Conservation (phyloP, 2,113 vertebrate species). For the Oncorhynchus keta region DNA sequence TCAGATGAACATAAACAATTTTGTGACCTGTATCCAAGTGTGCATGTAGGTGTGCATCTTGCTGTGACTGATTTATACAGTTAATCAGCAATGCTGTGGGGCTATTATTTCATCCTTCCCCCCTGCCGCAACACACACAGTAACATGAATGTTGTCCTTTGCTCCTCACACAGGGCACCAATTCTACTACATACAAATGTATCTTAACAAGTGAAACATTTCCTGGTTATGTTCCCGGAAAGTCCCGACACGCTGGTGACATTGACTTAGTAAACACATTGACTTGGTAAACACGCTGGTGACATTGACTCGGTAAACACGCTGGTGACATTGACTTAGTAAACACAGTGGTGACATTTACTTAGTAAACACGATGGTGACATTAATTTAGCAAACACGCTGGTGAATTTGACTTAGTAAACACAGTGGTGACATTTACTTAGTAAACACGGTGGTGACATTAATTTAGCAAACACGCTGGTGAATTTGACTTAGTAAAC, state of each 20-base stretch:
- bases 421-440: too few relatives aligned
- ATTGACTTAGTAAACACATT: conserved; percentile 23
- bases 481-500: conserved; percentile 15
- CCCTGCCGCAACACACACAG: neutral
- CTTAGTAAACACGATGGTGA: too few relatives aligned
- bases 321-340: too few relatives aligned
- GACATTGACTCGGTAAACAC: too few relatives aligned
- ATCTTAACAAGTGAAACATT: conserved; percentile 50
- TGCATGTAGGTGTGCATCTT: neutral
- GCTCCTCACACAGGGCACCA: conserved; percentile 15
- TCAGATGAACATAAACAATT: conserved; percentile 1
- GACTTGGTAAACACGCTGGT: too few relatives aligned
- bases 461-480: conserved; percentile 11
- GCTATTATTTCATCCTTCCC: conserved; percentile 17
- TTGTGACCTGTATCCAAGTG: neutral
- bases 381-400: neutral
- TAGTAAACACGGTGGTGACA: too few relatives aligned
- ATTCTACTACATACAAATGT: conserved; percentile 50
- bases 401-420: conserved; percentile 35
- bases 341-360: too few relatives aligned
- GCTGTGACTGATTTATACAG: conserved; percentile 26
- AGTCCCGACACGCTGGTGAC: conserved; percentile 31
- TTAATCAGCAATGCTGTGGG: conserved; percentile 8
- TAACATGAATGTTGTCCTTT: conserved; percentile 25
- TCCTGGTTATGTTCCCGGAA: conserved; percentile 36